Evolutionary conservation across 2,797 vertebrate species (phyloP), one percentile per base, ranked within the genome.

Genomic region (Salmo trutta): DNA sequence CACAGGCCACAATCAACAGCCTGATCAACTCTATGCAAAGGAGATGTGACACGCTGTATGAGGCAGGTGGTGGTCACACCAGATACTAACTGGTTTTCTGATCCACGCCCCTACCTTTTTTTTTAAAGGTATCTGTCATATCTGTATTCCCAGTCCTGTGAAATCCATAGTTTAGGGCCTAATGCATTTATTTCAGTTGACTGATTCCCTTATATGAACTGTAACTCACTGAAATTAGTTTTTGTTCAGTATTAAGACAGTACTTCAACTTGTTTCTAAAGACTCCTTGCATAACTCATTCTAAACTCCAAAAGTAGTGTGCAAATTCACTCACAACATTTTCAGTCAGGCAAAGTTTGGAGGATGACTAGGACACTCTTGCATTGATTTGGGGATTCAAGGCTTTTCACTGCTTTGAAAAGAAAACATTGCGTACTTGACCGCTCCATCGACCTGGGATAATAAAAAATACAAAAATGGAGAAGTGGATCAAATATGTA

Each of bases 341-440:
- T 24, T 41, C 31, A 64, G 54, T 47, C 41, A 47, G 41, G 8
- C 21, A 62, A 36, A 33, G 14, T 51, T 56, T 29, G 27, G 31
- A 36, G 0, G 5, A 27, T 29, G n/a, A 64, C 21, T 27, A 64
- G 10, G 59, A 24, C 19, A 56, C 56, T 24, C 53, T 21, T 69
- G 52, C 47, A 10, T 29, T 71, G 54, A 66, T 31, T 73, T 16
- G 8, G 24, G 21, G 66, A 68, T 68, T 68, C 29, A 33, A 73
- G 27, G 73, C 75, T 74, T 73, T 82, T 77, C 68, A 75, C 62
- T 56, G 71, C 36, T 75, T 71, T 74, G 54, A 72, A 80, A 83
- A 80, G 74, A 70, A 59, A 59, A 21, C 51, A 16, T 36, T 75
- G 70, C 59, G 71, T 47, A 68, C 19, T 54, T 0, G 17, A 82